These are phyloP conservation scores for Aelia acuminata DNA, from an alignment of 2,888 invertebrate species.

Conservation along the genomic window DNA sequence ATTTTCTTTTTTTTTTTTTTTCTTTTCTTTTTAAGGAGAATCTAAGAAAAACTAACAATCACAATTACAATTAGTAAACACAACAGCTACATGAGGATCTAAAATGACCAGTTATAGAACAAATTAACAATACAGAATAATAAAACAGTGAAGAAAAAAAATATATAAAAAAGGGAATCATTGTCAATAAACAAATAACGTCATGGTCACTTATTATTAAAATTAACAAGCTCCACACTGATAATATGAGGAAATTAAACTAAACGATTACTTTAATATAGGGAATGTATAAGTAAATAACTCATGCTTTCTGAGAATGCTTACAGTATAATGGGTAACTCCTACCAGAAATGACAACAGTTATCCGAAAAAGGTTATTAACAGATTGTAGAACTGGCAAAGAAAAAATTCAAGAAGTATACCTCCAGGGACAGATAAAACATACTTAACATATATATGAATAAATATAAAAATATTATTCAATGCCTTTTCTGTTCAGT, in stretches of 20 bases:
- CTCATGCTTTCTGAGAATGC: conserved; percentile 8
- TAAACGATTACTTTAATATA: neutral
- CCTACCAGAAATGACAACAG: conserved; percentile 10
- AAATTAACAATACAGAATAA: neutral
- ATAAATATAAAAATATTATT: conserved; percentile 54
- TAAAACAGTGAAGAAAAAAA: neutral
- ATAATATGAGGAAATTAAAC: neutral
- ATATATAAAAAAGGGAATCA: neutral
- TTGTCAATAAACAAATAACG: neutral
- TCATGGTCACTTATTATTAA: conserved; percentile 26
- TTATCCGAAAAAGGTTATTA: neutral
- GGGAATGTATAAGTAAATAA: conserved; percentile 2
- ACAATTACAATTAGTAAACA: conserved; percentile 57
- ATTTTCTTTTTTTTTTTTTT: conserved; percentile 2
- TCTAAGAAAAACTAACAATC: conserved; percentile 49
- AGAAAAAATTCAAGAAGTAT: neutral
- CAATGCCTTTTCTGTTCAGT: conserved; percentile 52
- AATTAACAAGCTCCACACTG: neutral
- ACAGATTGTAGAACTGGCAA: neutral
- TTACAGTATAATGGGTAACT: conserved; percentile 7
- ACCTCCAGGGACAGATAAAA: conserved; percentile 15
- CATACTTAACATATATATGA: neutral
- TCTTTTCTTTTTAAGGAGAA: neutral
- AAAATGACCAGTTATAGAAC: conserved; percentile 7
- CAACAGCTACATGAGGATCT: conserved; percentile 24